A percentile compares a stretch with the other conserved stretches of the same genome.
Evolutionary conservation across 2,113 vertebrate genomes (phyloP).

Genomic region (Ifrita kowaldi): DNA sequence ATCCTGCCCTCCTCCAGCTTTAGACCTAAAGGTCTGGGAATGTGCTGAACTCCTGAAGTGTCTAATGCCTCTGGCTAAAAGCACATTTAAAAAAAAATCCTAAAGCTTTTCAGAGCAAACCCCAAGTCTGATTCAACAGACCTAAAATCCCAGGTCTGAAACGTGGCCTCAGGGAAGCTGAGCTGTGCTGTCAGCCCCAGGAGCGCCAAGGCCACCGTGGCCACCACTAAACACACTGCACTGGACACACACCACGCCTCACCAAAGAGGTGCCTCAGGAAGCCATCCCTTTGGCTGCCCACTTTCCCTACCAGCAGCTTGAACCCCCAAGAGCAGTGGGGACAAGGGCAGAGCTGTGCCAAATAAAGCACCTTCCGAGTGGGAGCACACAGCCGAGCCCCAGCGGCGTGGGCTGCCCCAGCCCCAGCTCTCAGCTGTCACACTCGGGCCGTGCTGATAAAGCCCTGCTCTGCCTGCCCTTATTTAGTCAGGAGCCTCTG

Average conservation of each 20-base stretch:
- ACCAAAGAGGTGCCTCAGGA: neutral
- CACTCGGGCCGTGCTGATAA: conserved; percentile 75
- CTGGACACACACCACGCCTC: neutral
- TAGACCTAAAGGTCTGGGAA: neutral
- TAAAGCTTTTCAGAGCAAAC: neutral
- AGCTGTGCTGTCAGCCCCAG: neutral
- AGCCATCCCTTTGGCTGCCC: neutral
- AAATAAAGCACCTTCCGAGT: neutral
- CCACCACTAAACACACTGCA: neutral
- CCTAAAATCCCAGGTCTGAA: neutral
- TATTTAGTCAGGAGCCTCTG: conserved; percentile 87
- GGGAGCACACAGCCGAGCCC: neutral
- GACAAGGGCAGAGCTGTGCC: neutral
- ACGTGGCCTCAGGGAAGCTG: neutral
- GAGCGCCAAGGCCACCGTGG: accelerated
- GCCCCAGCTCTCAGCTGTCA: conserved; percentile 76
- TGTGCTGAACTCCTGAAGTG: neutral
- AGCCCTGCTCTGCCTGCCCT: conserved; percentile 79
- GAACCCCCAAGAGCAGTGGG: neutral
- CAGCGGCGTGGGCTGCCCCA: neutral
- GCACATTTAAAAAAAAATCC: neutral
- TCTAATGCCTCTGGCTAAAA: neutral
- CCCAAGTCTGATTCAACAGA: neutral
- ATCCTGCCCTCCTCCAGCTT: neutral
- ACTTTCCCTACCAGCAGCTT: neutral